Evolutionary conservation across 2,888 invertebrate genomes (phyloP).

Genomic region (Congeria kusceri): DNA sequence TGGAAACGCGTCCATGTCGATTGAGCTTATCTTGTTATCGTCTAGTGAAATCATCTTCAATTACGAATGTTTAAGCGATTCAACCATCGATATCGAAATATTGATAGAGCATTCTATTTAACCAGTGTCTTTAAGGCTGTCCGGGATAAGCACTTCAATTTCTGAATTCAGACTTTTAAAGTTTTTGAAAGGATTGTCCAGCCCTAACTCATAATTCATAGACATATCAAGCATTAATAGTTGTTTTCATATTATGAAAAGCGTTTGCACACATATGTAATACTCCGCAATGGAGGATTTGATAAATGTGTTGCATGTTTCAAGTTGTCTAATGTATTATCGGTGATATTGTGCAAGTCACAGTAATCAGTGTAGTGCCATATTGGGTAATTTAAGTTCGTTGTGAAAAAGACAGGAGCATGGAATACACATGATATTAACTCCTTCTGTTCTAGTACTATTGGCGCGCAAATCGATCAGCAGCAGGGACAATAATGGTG

Average conservation of each 20-base stretch:
- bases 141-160: not conserved
- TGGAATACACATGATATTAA: too few species aligned
- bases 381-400: not conserved
- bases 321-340: constrained; percentile 5
- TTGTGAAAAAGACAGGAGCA: too few species aligned
- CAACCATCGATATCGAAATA: too few species aligned
- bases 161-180: constrained; percentile 23
- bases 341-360: not conserved
- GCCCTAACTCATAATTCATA: constrained; percentile 17
- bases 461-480: too few species aligned
- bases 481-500: too few species aligned
- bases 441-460: too few species aligned
- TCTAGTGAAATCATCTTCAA: constrained; percentile 32
- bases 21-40: too few species aligned
- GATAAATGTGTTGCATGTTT: constrained; percentile 2
- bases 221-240: constrained; percentile 36
- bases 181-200: too few species aligned
- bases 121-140: not conserved
- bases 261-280: constrained; percentile 11
- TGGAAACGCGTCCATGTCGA: not conserved
- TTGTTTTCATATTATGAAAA: constrained; percentile 7
- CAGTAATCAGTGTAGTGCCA: constrained; percentile 17
- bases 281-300: constrained; percentile 22
- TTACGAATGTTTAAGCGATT: not conserved
- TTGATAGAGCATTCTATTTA: not conserved